A percentile compares a stretch with the other conserved stretches of the same genome.
These are phyloP conservation scores for Trichopria drosophilae DNA, from an alignment of 2,888 invertebrate species.

Conservation along the genomic window DNA sequence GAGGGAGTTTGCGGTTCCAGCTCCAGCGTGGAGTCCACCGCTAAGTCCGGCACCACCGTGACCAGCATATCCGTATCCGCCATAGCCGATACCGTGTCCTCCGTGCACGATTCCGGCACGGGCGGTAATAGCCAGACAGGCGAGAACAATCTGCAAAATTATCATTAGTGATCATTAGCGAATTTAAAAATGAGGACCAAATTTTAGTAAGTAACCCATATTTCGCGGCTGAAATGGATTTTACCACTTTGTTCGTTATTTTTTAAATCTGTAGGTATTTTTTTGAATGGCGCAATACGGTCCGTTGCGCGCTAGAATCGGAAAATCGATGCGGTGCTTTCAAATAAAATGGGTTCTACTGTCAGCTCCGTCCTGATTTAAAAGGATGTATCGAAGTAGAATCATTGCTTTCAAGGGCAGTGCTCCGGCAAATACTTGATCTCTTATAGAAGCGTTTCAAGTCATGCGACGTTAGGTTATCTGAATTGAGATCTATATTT, in stretches of 20 bases:
- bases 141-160: slow-evolving; percentile 55
- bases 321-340: no score
- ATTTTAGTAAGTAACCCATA: not conserved
- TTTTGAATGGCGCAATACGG: no score
- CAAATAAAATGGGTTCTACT: no score
- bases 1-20: slow-evolving; percentile 54
- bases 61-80: slow-evolving; percentile 40
- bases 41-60: slow-evolving; percentile 53
- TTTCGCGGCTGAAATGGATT: not conserved
- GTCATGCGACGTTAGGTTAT: no score
- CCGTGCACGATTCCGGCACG: slow-evolving; percentile 56
- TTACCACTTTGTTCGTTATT: not conserved
- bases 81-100: slow-evolving; percentile 40
- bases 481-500: no score
- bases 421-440: no score
- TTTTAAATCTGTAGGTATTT: not conserved
- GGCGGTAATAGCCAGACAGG: slow-evolving; percentile 57
- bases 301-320: no score
- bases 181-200: not conserved
- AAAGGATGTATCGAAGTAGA: no score
- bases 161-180: not conserved
- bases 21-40: slow-evolving; percentile 56
- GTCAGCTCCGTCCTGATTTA: no score
- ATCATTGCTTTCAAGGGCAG: no score
- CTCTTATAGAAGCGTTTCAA: no score